Evolutionary conservation across 2,797 vertebrate genomes (phyloP).

Genomic region (Brotula barbata): DNA sequence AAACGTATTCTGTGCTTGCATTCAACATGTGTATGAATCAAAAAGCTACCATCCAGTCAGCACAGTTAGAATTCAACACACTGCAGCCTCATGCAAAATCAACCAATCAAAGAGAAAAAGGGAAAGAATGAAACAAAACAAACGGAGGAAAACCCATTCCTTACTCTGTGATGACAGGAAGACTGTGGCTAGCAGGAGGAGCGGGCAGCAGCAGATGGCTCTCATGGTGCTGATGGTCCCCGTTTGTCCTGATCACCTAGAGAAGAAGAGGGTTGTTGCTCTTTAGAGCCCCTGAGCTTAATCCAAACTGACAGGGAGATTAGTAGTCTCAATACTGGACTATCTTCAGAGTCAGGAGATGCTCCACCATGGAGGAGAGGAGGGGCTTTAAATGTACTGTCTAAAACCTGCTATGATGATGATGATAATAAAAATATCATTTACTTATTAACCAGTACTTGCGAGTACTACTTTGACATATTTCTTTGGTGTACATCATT

Average conservation of each 20-base stretch:
- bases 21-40: conserved; percentile 11
- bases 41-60: background rate
- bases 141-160: conserved; percentile 13
- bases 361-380: too few relatives aligned
- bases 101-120: background rate
- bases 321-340: conserved; percentile 64
- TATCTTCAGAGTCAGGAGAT: conserved; percentile 18
- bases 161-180: conserved; percentile 78
- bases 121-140: background rate
- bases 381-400: too few relatives aligned
- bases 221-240: conserved; percentile 77
- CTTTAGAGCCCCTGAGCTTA: conserved; percentile 78
- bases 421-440: too few relatives aligned
- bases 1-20: background rate
- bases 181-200: conserved; percentile 75
- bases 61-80: background rate
- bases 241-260: conserved; percentile 65
- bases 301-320: conserved; percentile 71
- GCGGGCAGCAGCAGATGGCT: conserved; percentile 68
- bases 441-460: too few relatives aligned
- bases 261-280: conserved; percentile 79
- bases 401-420: too few relatives aligned
- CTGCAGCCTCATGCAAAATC: too few relatives aligned
- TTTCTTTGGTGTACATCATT: too few relatives aligned
- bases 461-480: too few relatives aligned